These are phyloP conservation scores for Nanorana parkeri DNA, from an alignment of 2,113 vertebrate genomes.

Conservation along the genomic window DNA sequence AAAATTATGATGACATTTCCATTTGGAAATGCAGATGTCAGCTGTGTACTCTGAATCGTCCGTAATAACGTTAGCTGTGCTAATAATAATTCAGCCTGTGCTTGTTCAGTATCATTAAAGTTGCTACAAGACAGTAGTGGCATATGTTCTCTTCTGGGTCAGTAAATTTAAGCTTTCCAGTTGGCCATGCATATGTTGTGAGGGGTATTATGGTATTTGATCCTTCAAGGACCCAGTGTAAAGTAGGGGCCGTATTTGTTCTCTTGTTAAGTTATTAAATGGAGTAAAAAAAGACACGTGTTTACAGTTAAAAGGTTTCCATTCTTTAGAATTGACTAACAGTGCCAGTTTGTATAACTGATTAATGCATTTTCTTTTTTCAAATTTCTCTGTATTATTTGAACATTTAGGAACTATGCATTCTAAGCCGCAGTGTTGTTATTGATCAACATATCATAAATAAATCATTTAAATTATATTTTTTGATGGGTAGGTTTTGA, in stretches of 20 bases:
- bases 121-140: conserved; percentile 61
- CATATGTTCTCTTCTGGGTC: conserved; percentile 59
- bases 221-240: conserved; percentile 54
- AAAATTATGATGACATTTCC: conserved; percentile 61
- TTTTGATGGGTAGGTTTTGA: no score
- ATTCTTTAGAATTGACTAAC: background rate
- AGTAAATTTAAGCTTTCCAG: conserved; percentile 57
- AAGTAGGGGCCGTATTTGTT: background rate
- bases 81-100: conserved; percentile 63
- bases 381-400: no score
- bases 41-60: conserved; percentile 64
- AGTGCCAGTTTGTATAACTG: no score
- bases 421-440: no score
- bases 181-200: conserved; percentile 30
- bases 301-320: background rate
- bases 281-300: background rate
- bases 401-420: no score
- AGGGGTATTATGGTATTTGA: conserved; percentile 44
- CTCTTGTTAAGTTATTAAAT: background rate
- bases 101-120: conserved; percentile 64
- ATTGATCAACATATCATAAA: no score
- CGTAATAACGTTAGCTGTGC: conserved; percentile 58
- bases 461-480: no score
- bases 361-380: no score
- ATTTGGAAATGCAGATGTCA: conserved; percentile 68